phyloP scores from a whole-genome alignment of 2,888 invertebrate species.

The Micropterix aruncella region DNA sequence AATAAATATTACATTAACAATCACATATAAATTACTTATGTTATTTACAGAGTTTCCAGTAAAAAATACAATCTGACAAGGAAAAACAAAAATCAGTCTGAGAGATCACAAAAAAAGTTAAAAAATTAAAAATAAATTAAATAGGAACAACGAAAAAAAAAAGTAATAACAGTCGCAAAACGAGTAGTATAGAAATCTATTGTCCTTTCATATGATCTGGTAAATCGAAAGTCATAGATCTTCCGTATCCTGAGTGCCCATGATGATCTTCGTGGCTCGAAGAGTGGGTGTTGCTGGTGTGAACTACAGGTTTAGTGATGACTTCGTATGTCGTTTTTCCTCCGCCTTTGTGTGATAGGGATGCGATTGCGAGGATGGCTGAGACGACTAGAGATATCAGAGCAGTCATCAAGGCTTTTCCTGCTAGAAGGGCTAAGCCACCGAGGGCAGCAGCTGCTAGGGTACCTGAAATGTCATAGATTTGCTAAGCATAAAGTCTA shows the following conservation, averaged over 20 bases:
- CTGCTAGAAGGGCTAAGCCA: constrained; percentile 60
- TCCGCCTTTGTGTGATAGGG: constrained; percentile 49
- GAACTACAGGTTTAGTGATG: constrained; percentile 67
- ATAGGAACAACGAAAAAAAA: no score
- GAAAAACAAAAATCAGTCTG: no score
- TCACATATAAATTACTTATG: no score
- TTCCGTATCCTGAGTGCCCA: constrained; percentile 23
- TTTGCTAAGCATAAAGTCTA: no score
- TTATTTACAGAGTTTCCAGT: no score
- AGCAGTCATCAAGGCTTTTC: constrained; percentile 75
- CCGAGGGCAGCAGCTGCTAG: constrained; percentile 59
- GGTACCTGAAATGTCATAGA: constrained; percentile 48
- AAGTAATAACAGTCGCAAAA: no score
- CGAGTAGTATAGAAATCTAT: no score
- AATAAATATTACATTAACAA: no score
- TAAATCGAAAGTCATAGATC: constrained; percentile 29
- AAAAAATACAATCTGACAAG: no score
- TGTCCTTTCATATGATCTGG: constrained; percentile 6
- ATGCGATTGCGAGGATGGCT: constrained; percentile 63
- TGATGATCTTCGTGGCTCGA: constrained; percentile 48
- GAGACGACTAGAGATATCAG: constrained; percentile 65
- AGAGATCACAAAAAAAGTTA: no score
- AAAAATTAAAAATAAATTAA: no score
- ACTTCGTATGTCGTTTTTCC: constrained; percentile 74
- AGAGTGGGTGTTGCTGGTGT: constrained; percentile 52